Conservation (phyloP, 2,113 vertebrate species). For the Mormyrus iriodes region DNA sequence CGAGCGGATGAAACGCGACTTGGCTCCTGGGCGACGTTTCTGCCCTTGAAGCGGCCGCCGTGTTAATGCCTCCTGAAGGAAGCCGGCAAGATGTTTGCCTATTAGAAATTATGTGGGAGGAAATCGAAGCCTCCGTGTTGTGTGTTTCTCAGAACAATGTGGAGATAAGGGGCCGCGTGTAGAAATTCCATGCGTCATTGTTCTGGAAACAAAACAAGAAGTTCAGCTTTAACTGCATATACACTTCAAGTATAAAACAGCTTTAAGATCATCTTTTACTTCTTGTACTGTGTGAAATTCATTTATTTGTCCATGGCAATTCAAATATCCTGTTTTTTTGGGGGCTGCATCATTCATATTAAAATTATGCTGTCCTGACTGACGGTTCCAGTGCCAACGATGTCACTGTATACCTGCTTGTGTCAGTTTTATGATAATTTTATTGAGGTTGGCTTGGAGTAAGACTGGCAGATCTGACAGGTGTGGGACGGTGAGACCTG, state of each 20-base stretch:
- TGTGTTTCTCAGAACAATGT: conserved; percentile 11
- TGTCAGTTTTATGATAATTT: not conserved
- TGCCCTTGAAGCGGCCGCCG: not conserved
- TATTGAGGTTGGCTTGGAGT: not conserved
- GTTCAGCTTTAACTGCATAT: not conserved
- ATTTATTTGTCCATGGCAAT: not conserved
- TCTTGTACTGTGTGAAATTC: not conserved
- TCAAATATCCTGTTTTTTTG: not conserved
- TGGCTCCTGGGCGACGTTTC: not conserved
- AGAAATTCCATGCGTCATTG: not conserved
- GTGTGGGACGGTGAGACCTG: not conserved
- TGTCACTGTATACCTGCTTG: not conserved
- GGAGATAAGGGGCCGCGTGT: not conserved
- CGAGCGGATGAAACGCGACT: not conserved
- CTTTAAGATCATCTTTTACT: not conserved
- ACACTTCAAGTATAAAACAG: not conserved
- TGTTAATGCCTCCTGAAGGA: conserved; percentile 9
- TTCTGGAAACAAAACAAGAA: conserved; percentile 9
- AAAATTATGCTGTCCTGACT: not conserved
- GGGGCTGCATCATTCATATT: not conserved
- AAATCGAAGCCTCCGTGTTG: conserved; percentile 6
- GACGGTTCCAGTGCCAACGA: not conserved
- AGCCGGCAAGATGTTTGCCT: conserved; percentile 1
- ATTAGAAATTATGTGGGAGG: conserved; percentile 15
- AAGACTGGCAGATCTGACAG: not conserved